Evolutionary conservation across 2,888 invertebrate species (phyloP), one percentile per base, ranked within the genome.

Genomic region (Chirona hameri): DNA sequence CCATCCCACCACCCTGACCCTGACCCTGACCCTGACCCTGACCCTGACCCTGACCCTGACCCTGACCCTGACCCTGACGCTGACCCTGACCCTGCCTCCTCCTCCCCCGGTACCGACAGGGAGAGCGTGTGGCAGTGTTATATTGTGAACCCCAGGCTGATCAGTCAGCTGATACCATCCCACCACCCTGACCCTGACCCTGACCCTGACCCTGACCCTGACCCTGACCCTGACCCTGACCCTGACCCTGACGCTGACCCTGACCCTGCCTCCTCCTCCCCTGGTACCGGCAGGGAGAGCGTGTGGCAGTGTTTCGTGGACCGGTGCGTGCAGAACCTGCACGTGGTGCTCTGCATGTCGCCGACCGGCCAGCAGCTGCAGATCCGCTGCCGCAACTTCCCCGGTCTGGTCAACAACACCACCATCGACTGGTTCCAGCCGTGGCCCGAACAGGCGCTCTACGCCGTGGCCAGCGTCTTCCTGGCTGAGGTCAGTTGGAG

Each of bases 401-500:
- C 97, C 0, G 96, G 96, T 0, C 89, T 97, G 81, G 95, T 97
- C 69, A 97, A 96, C 87, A 95, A 95, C 87, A 95, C 96, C 0
- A 95, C 94, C 69, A 96, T 97, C 85, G 96, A 97, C 88, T 97
- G 97, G 97, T 92, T 96, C 87, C 96, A 95, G 88, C 93, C 96
- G 0, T 97, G 97, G 97, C 96, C 97, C 0, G 91, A 93, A 85
- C 95, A 97, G 87, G 97, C 97, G 0, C 88, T 97, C 81, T 90
- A 93, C 82, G 95, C 96, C 0, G 96, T 97, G 0, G 97, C 97
- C 0, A 93, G 93, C 83, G 93, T 94, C 0, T 95, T 93, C 86
- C 90, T 97, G 0, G 91, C 93, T 86, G 93, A 96, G 85, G 92
- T 94, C 90, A 88, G 91, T 89, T 24, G 21, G n/a, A 15, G 39